Evolutionary conservation across 2,888 invertebrate species (phyloP).

Genomic region (Lasioglossum pauxillum): DNA sequence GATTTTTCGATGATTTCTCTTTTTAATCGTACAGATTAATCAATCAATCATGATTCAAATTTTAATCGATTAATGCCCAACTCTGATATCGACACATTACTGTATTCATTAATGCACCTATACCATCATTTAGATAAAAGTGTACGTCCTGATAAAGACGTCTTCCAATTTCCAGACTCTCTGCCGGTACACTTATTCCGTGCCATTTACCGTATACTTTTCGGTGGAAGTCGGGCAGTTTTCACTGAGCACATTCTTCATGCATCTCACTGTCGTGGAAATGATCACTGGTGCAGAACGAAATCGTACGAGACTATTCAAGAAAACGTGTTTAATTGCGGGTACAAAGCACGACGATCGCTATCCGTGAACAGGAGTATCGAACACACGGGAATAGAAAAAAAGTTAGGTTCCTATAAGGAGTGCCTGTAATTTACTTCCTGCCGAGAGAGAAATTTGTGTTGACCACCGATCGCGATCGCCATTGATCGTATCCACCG

Average conservation of each 20-base stretch:
- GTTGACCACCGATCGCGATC: conserved; percentile 46
- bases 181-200: neutral
- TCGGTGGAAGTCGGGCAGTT: neutral
- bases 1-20: too few relatives aligned
- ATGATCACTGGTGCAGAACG: conserved; percentile 18
- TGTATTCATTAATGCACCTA: too few relatives aligned
- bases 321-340: conserved; percentile 26
- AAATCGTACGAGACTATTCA: conserved; percentile 11
- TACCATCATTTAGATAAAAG: too few relatives aligned
- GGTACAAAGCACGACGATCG: neutral
- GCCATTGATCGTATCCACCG: conserved; percentile 34
- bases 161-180: neutral
- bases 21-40: too few relatives aligned
- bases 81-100: too few relatives aligned
- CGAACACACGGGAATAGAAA: conserved; percentile 4
- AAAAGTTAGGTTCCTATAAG: conserved; percentile 10
- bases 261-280: neutral
- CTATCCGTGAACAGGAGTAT: conserved; percentile 7
- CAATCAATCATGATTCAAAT: too few relatives aligned
- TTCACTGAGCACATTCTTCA: neutral
- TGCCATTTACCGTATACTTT: neutral
- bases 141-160: too few relatives aligned
- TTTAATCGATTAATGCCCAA: too few relatives aligned
- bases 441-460: conserved; percentile 55
- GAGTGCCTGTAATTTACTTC: conserved; percentile 49